Percentiles rank a stretch among this genome's conserved stretches.
Conservation (phyloP, 1,140 invertebrate species). For the Bombus cullumanus region DNA sequence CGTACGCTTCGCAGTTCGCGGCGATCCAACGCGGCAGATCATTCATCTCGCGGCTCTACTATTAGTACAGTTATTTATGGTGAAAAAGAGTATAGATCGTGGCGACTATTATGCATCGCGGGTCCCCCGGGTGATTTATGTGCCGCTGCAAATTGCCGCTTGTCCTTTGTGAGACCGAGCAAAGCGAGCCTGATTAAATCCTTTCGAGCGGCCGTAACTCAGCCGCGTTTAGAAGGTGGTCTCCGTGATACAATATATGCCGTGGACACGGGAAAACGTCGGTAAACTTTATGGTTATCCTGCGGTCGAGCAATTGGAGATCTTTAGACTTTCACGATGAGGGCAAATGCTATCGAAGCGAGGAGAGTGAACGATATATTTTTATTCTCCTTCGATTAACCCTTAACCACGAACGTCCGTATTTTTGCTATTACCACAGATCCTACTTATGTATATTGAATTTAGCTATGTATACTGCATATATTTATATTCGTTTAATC, state of each 20-base stretch:
- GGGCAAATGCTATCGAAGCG: background rate
- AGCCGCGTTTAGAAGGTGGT: conserved; percentile 53
- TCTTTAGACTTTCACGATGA: background rate
- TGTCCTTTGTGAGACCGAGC: conserved; percentile 67
- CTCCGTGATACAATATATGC: background rate
- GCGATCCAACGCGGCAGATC: conserved; percentile 45
- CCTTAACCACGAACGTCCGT: background rate
- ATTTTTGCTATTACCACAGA: no score
- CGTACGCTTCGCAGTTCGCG: conserved; percentile 58
- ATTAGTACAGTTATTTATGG: conserved; percentile 72
- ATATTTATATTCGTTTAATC: background rate
- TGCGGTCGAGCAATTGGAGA: background rate
- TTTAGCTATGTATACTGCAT: background rate
- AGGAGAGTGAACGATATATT: no score
- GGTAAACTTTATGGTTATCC: background rate
- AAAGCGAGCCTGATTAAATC: conserved; percentile 69
- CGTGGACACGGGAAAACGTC: conserved; percentile 14
- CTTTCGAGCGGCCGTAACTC: conserved; percentile 56
- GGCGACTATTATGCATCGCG: conserved; percentile 66
- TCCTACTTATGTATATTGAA: background rate
- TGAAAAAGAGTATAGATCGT: conserved; percentile 65
- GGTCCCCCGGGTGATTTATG: conserved; percentile 64
- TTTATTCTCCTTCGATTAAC: no score
- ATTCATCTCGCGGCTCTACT: conserved; percentile 66
- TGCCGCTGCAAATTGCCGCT: conserved; percentile 68